These are phyloP conservation scores for Malaclemys terrapin DNA, from an alignment of 2,113 vertebrate species.

Conservation along the genomic window DNA sequence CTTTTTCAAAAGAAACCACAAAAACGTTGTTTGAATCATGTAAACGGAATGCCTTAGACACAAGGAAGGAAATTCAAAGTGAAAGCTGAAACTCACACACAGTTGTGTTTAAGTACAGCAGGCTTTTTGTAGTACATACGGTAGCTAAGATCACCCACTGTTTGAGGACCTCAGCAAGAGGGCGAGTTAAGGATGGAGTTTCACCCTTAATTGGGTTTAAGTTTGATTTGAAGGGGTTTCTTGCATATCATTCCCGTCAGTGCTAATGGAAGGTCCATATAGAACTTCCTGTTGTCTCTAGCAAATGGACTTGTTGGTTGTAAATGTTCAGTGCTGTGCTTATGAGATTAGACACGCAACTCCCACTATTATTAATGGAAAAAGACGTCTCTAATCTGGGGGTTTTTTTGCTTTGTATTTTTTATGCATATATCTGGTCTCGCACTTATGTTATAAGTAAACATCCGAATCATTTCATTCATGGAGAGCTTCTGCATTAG, in stretches of 20 bases:
- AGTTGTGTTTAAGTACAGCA: constrained; percentile 10
- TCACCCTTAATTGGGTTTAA: constrained; percentile 33
- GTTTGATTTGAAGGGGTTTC: background rate
- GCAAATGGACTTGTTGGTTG: background rate
- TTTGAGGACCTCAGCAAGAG: constrained; percentile 11
- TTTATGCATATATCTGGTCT: background rate
- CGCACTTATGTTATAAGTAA: background rate
- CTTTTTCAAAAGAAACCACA: constrained; percentile 60
- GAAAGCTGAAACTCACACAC: constrained; percentile 38
- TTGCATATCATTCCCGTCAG: background rate
- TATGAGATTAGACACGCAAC: background rate
- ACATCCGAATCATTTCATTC: background rate
- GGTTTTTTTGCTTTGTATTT: background rate
- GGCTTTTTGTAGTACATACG: constrained; percentile 71
- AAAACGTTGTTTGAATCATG: constrained; percentile 50
- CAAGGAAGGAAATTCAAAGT: constrained; percentile 45
- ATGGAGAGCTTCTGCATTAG: fast-evolving
- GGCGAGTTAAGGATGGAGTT: constrained; percentile 38
- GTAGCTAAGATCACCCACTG: constrained; percentile 65
- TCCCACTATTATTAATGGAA: background rate
- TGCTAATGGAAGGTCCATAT: background rate
- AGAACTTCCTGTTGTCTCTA: background rate
- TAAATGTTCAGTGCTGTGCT: background rate
- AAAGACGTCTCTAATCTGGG: background rate
- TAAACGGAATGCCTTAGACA: constrained; percentile 66